Evolutionary conservation across 2,888 invertebrate genomes (phyloP).

Genomic region (Lithodes maja): DNA sequence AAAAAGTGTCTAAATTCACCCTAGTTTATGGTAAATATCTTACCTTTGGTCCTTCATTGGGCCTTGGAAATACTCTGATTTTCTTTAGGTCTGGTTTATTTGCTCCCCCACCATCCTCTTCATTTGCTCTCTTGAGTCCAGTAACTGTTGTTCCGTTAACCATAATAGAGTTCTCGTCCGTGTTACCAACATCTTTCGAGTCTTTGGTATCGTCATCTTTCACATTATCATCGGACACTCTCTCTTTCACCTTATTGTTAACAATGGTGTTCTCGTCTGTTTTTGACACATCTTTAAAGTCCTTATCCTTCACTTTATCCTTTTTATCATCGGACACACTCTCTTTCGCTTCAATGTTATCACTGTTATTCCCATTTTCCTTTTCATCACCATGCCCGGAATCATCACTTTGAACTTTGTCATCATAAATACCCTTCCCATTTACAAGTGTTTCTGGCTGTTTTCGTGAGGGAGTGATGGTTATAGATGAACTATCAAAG

Average conservation of each 20-base stretch:
- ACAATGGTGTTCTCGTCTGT: background rate
- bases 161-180: background rate
- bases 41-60: background rate
- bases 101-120: constrained; percentile 11
- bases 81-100: constrained; percentile 54
- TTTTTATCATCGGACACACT: background rate
- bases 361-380: background rate
- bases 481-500: background rate
- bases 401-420: background rate
- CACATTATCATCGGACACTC: background rate
- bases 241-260: background rate
- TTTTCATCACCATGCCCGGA: background rate
- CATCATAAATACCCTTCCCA: background rate
- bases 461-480: background rate
- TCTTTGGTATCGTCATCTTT: background rate
- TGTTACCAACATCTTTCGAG: background rate
- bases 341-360: background rate
- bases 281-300: background rate
- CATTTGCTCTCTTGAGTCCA: constrained; percentile 43
- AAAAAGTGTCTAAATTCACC: no score
- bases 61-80: constrained; percentile 24
- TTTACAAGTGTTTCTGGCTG: constrained; percentile 1
- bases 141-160: background rate
- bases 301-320: background rate
- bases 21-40: background rate